Evolutionary conservation across 2,113 vertebrate genomes (phyloP).

Genomic region (Zosterops borbonicus): DNA sequence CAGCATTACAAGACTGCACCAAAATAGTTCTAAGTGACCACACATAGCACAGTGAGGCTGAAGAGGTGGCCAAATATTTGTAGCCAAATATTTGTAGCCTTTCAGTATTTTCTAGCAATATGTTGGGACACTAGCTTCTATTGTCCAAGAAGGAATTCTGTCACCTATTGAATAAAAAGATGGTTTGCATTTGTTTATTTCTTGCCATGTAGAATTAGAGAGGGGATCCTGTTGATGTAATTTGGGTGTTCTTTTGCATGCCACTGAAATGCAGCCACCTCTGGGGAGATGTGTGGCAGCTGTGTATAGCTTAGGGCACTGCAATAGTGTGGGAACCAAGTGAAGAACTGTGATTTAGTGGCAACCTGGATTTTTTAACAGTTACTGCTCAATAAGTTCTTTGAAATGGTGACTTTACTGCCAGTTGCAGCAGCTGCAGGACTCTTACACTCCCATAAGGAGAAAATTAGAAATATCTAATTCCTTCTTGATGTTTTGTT

Average conservation of each 20-base stretch:
- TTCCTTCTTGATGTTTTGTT: conserved; percentile 11
- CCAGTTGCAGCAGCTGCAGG: conserved; percentile 51
- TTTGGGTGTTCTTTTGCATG: background rate
- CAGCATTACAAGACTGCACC: background rate
- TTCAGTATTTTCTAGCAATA: background rate
- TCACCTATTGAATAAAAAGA: conserved; percentile 25
- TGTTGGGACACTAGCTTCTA: background rate
- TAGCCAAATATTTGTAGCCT: background rate
- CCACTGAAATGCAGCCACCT: conserved; percentile 57
- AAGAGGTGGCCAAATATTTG: background rate
- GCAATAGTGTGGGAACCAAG: conserved; percentile 54
- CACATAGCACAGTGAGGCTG: background rate
- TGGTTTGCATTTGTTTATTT: conserved; percentile 39
- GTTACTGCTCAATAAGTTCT: conserved; percentile 49
- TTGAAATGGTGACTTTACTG: conserved; percentile 58
- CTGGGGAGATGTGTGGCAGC: conserved; percentile 46
- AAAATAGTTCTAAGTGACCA: background rate
- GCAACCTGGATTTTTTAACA: conserved; percentile 48
- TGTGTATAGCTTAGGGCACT: conserved; percentile 45
- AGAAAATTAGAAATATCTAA: conserved; percentile 47
- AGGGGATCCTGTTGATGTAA: conserved; percentile 9
- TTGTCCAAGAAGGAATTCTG: conserved; percentile 1
- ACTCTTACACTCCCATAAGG: background rate
- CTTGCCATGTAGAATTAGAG: background rate
- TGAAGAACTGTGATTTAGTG: conserved; percentile 37